Evolutionary conservation across 1,140 invertebrate genomes (phyloP).

Genomic region (Coptotermes formosanus): DNA sequence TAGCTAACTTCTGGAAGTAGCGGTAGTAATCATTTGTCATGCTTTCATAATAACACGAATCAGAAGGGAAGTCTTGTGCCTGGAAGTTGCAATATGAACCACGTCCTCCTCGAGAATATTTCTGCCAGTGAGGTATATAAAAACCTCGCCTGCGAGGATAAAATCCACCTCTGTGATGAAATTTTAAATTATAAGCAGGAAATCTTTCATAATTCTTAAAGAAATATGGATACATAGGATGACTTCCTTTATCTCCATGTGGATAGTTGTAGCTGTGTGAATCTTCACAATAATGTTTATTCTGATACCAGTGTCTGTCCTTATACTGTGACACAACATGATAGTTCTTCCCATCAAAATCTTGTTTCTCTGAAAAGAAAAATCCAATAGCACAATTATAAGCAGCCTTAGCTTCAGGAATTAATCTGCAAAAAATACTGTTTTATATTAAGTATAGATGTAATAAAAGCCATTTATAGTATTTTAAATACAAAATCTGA

Average conservation of each 20-base stretch:
- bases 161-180: constrained; percentile 3
- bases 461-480: too few relatives aligned
- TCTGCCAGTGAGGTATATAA: not conserved
- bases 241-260: not conserved
- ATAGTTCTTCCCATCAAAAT: constrained; percentile 1
- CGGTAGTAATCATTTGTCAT: not conserved
- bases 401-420: too few relatives aligned
- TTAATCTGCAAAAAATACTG: too few relatives aligned
- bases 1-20: constrained; percentile 21
- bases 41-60: not conserved
- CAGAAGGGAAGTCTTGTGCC: not conserved
- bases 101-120: not conserved
- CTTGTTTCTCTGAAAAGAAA: constrained; percentile 22
- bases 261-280: not conserved
- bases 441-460: too few relatives aligned
- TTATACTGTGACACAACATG: not conserved
- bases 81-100: not conserved
- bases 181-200: not conserved
- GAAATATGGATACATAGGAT: not conserved
- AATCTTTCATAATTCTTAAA: not conserved
- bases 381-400: not conserved
- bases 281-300: constrained; percentile 4
- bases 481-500: too few relatives aligned
- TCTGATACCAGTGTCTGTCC: not conserved
- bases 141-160: constrained; percentile 15